Base-by-base conservation (phyloP, 2,888 invertebrate genomes). In the Podotricha telesiphe region DNA sequence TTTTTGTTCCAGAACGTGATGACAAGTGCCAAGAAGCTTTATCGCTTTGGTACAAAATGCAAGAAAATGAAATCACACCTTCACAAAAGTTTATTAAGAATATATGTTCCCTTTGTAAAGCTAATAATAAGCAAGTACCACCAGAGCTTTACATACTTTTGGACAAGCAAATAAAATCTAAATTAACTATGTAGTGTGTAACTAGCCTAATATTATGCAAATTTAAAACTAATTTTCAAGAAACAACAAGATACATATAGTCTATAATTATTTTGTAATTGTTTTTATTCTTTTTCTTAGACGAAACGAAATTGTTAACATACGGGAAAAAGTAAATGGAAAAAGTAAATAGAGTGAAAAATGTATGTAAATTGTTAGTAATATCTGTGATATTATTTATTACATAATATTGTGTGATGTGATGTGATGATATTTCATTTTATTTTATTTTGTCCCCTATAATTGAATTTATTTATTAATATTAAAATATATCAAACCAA, bases 1-100 rank as follows among this genome's bases (percentile, higher is more conserved):
- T 8, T 37, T 13, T 8, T 70, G 55, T 70, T 86, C 37, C 80
- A 94, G 94, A 92, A 81, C 87, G 90, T 8, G 89, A 91, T 7
- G 92, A 94, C 75, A 88, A 94, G 73, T 86, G 79, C 73, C 76
- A 83, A 34, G 84, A 83, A 40, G 94, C 94, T 0, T 34, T 93
- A 4, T 76, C 80, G 0, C 85, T 94, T 6, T 94, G 93, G 90
- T 82, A 81, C 40, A 82, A 84, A 71, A 88, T 94, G 85, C 89
- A 93, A 74, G 93, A 94, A 20, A 77, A 78, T 0, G 87, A 93
- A 70, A 73, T 89, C 15, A 78, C 78, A 0, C 90, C 94, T 0
- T 86, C 90, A 0, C 81, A 87, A 75, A 89, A 89, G 73, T 88
- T 95, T 69, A 73, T 91, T 0, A 75, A 78, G 5, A 86, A 82